Percentiles rank a stretch among this genome's conserved stretches.
Evolutionary conservation across 2,113 vertebrate species (phyloP).

Genomic region (Labeo rohita): DNA sequence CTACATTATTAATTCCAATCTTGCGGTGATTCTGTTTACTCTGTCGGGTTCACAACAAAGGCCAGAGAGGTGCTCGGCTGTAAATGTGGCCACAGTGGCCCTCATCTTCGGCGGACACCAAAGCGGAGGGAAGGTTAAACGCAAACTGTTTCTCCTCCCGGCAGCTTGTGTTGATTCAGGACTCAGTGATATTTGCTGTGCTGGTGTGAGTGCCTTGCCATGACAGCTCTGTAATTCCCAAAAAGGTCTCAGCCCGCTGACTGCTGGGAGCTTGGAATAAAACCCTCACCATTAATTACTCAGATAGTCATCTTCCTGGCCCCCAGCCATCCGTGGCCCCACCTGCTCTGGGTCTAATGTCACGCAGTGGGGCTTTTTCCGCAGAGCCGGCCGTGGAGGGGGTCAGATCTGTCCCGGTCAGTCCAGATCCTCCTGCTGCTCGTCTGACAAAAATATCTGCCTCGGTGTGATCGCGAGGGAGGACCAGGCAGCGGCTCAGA

Average conservation of each 20-base stretch:
- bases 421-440: constrained; percentile 54
- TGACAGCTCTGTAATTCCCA: constrained; percentile 55
- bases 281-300: constrained; percentile 72
- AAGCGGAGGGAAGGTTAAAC: constrained; percentile 53
- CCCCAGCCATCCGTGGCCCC: constrained; percentile 41
- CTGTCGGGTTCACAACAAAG: constrained; percentile 49
- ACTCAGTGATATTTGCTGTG: constrained; percentile 59
- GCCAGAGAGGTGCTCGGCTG: constrained; percentile 56
- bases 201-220: constrained; percentile 32
- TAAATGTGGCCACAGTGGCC: constrained; percentile 45
- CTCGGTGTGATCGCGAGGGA: constrained; percentile 64
- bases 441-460: constrained; percentile 64
- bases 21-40: constrained; percentile 64
- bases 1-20: constrained; percentile 77
- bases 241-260: constrained; percentile 63
- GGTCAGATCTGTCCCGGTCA: constrained; percentile 56
- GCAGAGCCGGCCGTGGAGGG: constrained; percentile 49
- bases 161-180: constrained; percentile 60
- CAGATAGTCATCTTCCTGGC: constrained; percentile 40
- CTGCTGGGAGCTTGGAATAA: constrained; percentile 63
- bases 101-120: constrained; percentile 35
- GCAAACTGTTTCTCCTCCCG: constrained; percentile 60
- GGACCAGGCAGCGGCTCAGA: constrained; percentile 40
- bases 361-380: constrained; percentile 57
- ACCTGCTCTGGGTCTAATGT: constrained; percentile 59